phyloP scores from a whole-genome alignment of 1,140 invertebrate species.

The Spodoptera frugiperda region DNA sequence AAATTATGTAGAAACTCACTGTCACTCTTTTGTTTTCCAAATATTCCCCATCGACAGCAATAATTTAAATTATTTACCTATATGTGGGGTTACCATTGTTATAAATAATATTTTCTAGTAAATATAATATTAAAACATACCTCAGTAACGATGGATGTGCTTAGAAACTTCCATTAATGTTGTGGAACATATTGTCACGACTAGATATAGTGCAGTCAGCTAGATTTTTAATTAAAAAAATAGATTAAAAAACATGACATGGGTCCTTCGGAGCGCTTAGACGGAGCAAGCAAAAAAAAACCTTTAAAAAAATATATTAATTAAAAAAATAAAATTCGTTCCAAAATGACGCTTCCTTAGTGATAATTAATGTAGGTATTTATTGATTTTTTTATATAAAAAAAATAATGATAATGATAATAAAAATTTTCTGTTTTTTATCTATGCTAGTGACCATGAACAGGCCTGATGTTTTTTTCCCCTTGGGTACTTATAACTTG shows the following conservation, averaged over 20 bases:
- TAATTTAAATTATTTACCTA: neutral
- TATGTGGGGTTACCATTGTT: slow-evolving; percentile 18
- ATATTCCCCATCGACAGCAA: neutral
- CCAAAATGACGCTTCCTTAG: slow-evolving; percentile 67
- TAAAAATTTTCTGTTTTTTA: slow-evolving; percentile 40
- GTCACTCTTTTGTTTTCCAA: neutral
- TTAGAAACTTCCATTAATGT: slow-evolving; percentile 14
- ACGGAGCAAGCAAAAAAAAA: slow-evolving; percentile 35
- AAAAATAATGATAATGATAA: slow-evolving; percentile 13
- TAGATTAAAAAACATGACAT: slow-evolving; percentile 49
- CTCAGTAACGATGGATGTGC: neutral
- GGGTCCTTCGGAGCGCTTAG: slow-evolving; percentile 43
- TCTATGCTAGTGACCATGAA: slow-evolving; percentile 38
- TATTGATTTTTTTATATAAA: slow-evolving; percentile 50
- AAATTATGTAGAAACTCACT: neutral
- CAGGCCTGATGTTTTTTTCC: slow-evolving; percentile 18
- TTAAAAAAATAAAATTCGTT: slow-evolving; percentile 50
- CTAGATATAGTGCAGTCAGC: slow-evolving; percentile 26
- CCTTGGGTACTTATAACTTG: slow-evolving; percentile 37
- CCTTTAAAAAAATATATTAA: slow-evolving; percentile 42
- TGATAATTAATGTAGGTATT: slow-evolving; percentile 60
- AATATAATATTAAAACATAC: slow-evolving; percentile 26
- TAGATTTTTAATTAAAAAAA: slow-evolving; percentile 23
- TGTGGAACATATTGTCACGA: slow-evolving; percentile 16
- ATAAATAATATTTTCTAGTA: slow-evolving; percentile 2